These are phyloP conservation scores for Emydoidea blandingii DNA, from an alignment of 2,797 vertebrate species.

Conservation along the genomic window DNA sequence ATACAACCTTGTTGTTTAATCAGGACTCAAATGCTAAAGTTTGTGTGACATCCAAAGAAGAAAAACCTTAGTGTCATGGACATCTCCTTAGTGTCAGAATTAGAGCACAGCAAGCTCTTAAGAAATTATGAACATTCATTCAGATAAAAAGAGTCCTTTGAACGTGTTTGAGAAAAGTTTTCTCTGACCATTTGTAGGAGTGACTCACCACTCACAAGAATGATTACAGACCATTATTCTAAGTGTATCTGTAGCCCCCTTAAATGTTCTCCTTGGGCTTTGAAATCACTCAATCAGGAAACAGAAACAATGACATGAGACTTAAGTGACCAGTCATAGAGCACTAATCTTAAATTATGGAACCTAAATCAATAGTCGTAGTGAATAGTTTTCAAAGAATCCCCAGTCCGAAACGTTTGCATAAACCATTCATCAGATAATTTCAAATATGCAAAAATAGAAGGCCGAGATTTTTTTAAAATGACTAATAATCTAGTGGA, in stretches of 20 bases:
- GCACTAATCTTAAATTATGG: neutral
- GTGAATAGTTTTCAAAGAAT: neutral
- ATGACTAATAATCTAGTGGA: neutral
- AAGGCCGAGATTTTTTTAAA: neutral
- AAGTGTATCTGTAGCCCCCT: neutral
- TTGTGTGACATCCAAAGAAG: neutral
- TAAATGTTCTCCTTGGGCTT: neutral
- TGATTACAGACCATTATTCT: neutral
- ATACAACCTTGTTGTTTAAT: neutral
- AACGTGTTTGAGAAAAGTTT: neutral
- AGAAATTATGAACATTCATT: neutral
- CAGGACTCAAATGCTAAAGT: neutral
- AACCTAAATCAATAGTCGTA: neutral
- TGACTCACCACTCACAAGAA: neutral
- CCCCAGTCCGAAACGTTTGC: neutral
- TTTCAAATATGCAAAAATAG: neutral
- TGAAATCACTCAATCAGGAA: neutral
- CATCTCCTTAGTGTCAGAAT: neutral
- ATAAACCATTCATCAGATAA: neutral
- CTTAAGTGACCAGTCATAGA: neutral
- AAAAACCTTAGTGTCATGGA: neutral
- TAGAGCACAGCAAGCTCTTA: neutral
- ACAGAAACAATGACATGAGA: neutral
- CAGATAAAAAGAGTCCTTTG: neutral
- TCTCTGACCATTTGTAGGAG: neutral